Conservation (phyloP, 1,140 invertebrate genomes). For the Wasmannia auropunctata region DNA sequence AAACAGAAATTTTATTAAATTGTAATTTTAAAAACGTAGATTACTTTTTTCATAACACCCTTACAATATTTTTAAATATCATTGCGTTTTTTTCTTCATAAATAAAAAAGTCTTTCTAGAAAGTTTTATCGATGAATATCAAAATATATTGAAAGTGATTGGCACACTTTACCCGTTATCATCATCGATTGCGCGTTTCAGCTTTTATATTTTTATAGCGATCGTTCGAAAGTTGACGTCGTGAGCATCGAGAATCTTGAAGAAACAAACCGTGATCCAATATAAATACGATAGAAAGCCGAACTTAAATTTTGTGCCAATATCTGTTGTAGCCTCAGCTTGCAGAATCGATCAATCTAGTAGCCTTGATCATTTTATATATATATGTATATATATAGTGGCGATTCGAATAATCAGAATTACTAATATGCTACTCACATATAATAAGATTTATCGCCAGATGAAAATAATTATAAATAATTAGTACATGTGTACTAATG, state of each 20-base stretch:
- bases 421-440: not conserved
- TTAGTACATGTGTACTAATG: not conserved
- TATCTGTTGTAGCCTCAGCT: not conserved
- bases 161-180: not conserved
- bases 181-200: not conserved
- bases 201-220: not conserved
- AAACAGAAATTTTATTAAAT: not conserved
- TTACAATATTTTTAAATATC: not conserved
- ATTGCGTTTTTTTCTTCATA: not conserved
- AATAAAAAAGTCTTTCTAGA: not conserved
- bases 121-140: not conserved
- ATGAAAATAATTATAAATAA: not conserved
- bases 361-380: constrained; percentile 1
- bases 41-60: not conserved
- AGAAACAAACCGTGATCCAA: not conserved
- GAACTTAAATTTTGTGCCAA: not conserved
- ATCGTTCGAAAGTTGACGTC: not conserved
- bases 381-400: no score
- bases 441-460: not conserved
- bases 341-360: not conserved
- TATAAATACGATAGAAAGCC: constrained; percentile 18
- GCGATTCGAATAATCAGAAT: not conserved
- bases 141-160: not conserved
- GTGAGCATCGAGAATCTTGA: not conserved
- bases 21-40: not conserved